Evolutionary conservation across 2,797 vertebrate species (phyloP), one percentile per base, ranked within the genome.

Genomic region (Lycodopsis pacificus): DNA sequence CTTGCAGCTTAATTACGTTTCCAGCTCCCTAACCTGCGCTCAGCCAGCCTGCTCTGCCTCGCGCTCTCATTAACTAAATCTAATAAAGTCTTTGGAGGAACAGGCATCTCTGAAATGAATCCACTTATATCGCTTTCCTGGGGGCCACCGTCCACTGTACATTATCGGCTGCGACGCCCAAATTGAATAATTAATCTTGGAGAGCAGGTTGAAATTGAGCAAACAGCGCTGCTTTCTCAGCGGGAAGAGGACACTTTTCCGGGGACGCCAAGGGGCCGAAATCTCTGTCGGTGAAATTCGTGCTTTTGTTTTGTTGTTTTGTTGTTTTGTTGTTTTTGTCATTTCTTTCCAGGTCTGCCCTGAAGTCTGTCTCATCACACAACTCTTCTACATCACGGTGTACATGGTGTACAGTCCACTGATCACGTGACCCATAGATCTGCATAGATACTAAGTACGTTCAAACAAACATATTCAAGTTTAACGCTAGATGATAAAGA

Each of bases 41-140:
- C 80, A 86, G 84, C 78, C 91, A 84, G 87, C 76, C 87, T 48
- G 84, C 81, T 14, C 85, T 79, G 86, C 86, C 90, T 93, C 62
- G 84, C 89, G 70, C 90, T 89, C 92, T 94, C 93, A 94, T 94
- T 94, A 93, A 90, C 90, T 90, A 91, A 95, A 95, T 94, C 91
- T 94, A 95, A 95, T 95, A 94, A 95, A 93, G 93, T 93, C 93
- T 94, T 93, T 42, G 86, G 93, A 93, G 91, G 89, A 93, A 93
- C 92, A 93, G 91, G 89, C 92, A 93, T 94, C 91, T 92, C 53
- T 90, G 91, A 94, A 94, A 94, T 94, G 89, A 95, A 94, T 93
- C 90, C 90, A 90, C 89, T 95, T 93, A 91, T 90, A 91, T 89
- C 77, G 79, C 91, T 91, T 93, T 95, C 92, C 91, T 89, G 90